Evolutionary conservation across 2,113 vertebrate species (phyloP), one percentile per base, ranked within the genome.

Genomic region (Narcine bancroftii): DNA sequence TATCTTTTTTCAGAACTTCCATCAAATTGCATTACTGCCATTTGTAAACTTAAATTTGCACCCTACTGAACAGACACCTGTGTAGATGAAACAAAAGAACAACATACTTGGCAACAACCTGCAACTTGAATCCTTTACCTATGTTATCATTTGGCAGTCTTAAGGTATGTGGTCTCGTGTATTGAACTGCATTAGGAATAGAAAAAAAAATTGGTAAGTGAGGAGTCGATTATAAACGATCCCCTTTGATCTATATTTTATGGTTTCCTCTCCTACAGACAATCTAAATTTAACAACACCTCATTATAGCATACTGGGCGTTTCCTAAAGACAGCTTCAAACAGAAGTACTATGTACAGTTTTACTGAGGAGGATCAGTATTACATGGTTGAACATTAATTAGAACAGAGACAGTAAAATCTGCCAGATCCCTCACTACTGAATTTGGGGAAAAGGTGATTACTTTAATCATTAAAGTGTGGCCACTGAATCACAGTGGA

Each of bases 341-440:
- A 60, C 50, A 85, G 81, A 85, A 53, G 50, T n/a, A 53, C 7
- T 26, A 83, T 53, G 47, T 42, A 29, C 79, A 83, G 26, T 53
- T 83, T 83, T 85, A 85, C 56, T 85, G 50, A 85, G 29, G 60
- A 56, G 33, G 29, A 56, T 56, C 81, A 19, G n/a, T 85, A 85
- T 60, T 85, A 85, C 81, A 85, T 85, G 53, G 50, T n/a, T 60
- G 81, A 60, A 33, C 53, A 56, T 53, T 85, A 85, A 85, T 85
- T 83, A 83, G 47, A 83, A 89, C 39, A 89, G 85, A 89, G 85
- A 89, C 85, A 89, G 85, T 11, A 24, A 89, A 66, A 66, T 89
- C 81, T 85, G 81, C 53, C 81, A 85, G 33, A 50, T 50, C 9
- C 42, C 36, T 91, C 24, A 45, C 39, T 69, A 45, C 39, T 69